A percentile compares a stretch with the other conserved stretches of the same genome.
Evolutionary conservation across 2,888 invertebrate genomes (phyloP).

Genomic region (Phania funesta): DNA sequence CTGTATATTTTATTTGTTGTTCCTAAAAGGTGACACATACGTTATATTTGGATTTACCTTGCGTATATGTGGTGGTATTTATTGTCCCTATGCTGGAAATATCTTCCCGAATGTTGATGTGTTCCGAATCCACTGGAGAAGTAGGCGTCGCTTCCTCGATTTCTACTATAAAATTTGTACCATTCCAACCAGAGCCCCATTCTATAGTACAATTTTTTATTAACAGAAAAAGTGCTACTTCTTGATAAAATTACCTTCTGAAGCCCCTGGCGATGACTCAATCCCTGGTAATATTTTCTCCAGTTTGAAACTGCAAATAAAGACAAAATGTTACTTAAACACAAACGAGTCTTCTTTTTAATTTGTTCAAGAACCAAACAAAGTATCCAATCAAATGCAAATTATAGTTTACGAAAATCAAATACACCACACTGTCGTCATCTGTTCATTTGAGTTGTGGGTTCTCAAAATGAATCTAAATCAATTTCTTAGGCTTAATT

Average conservation of each 20-base stretch:
- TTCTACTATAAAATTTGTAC: conserved; percentile 79
- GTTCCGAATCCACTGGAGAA: conserved; percentile 72
- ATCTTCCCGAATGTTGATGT: conserved; percentile 73
- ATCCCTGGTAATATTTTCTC: conserved; percentile 74
- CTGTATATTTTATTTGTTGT: neutral
- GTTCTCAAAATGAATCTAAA: too few relatives aligned
- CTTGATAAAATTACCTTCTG: conserved; percentile 74
- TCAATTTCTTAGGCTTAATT: too few relatives aligned
- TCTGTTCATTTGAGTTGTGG: too few relatives aligned
- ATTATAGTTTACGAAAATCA: too few relatives aligned
- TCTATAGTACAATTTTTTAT: conserved; percentile 70
- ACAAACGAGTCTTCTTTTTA: too few relatives aligned
- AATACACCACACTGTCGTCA: too few relatives aligned
- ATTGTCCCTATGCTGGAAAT: conserved; percentile 63
- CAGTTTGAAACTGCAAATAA: conserved; percentile 75
- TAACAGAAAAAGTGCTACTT: neutral
- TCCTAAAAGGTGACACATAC: neutral
- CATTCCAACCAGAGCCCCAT: conserved; percentile 80
- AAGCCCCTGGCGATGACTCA: conserved; percentile 74
- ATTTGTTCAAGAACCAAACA: too few relatives aligned
- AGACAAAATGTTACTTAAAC: too few relatives aligned
- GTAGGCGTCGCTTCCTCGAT: conserved; percentile 77
- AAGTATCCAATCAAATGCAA: too few relatives aligned
- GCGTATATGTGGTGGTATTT: conserved; percentile 71
- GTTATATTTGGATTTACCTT: conserved; percentile 68